A percentile compares a stretch with the other conserved stretches of the same genome.
Conservation (phyloP, 2,113 vertebrate species). For the Corapipo altera region DNA sequence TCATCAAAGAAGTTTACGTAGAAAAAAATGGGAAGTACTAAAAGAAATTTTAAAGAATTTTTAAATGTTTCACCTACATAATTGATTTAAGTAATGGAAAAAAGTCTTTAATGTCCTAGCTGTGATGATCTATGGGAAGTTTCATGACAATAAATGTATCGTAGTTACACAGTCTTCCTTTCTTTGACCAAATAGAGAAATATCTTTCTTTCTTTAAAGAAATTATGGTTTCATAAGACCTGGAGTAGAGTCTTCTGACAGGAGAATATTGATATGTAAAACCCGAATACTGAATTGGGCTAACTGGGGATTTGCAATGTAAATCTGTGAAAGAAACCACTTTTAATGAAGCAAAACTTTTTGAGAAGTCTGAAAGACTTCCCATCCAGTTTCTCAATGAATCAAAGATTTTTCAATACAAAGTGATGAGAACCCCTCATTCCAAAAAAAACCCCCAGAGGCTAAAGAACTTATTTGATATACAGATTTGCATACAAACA, state of each 20-base stretch:
- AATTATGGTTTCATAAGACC: background rate
- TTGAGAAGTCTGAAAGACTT: background rate
- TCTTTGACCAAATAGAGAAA: background rate
- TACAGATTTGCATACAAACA: background rate
- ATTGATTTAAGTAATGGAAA: background rate
- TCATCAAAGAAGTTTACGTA: background rate
- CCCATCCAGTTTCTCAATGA: background rate
- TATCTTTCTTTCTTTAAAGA: background rate
- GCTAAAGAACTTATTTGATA: background rate
- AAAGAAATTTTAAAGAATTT: background rate
- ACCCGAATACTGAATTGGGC: background rate
- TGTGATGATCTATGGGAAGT: background rate
- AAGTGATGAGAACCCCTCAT: background rate
- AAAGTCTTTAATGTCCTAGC: background rate
- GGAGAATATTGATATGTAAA: background rate
- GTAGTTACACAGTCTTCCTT: background rate
- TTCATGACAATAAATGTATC: background rate
- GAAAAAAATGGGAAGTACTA: background rate
- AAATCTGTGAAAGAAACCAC: background rate
- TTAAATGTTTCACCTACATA: background rate
- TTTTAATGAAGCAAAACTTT: background rate
- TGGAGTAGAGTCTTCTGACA: background rate
- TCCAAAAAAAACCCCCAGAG: background rate
- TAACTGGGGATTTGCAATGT: background rate
- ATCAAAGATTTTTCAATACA: background rate